These are phyloP conservation scores for Dreissena polymorpha DNA, from an alignment of 1,140 invertebrate species.

Conservation along the genomic window DNA sequence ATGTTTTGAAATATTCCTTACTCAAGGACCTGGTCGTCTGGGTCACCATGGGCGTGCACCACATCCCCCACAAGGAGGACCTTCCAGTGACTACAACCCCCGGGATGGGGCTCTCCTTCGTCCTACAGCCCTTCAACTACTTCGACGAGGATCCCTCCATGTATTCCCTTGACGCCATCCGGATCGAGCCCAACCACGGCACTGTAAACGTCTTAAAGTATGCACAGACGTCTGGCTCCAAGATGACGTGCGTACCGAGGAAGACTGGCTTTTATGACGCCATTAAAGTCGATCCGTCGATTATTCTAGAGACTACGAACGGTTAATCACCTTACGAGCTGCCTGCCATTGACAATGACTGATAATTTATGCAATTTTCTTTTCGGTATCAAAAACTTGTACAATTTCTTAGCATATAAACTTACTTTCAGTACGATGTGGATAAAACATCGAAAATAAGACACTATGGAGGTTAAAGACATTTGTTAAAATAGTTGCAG, in stretches of 20 bases:
- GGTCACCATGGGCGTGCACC: constrained; percentile 70
- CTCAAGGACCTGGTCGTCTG: constrained; percentile 73
- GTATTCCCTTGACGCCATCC: constrained; percentile 62
- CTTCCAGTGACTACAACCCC: constrained; percentile 70
- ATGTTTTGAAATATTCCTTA: background rate
- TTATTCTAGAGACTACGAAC: constrained; percentile 12
- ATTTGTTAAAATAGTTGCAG: too few species aligned
- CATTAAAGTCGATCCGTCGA: constrained; percentile 6
- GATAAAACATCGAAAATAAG: too few species aligned
- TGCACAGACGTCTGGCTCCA: constrained; percentile 20
- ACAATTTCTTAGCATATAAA: too few species aligned
- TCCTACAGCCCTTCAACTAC: constrained; percentile 72
- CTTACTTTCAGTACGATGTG: too few species aligned
- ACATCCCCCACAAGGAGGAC: constrained; percentile 73
- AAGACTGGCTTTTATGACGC: constrained; percentile 16
- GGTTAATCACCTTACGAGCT: too few species aligned
- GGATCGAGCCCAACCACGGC: constrained; percentile 81
- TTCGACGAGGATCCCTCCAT: constrained; percentile 68
- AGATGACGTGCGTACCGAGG: constrained; percentile 19
- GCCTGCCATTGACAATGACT: too few species aligned
- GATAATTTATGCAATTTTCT: too few species aligned
- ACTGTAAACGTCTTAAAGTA: constrained; percentile 37
- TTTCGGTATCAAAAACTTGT: too few species aligned
- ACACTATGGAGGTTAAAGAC: too few species aligned
- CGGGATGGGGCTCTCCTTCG: constrained; percentile 65